These are phyloP conservation scores for Romanomermis culicivorax DNA, from an alignment of 2,888 invertebrate species.

Conservation along the genomic window DNA sequence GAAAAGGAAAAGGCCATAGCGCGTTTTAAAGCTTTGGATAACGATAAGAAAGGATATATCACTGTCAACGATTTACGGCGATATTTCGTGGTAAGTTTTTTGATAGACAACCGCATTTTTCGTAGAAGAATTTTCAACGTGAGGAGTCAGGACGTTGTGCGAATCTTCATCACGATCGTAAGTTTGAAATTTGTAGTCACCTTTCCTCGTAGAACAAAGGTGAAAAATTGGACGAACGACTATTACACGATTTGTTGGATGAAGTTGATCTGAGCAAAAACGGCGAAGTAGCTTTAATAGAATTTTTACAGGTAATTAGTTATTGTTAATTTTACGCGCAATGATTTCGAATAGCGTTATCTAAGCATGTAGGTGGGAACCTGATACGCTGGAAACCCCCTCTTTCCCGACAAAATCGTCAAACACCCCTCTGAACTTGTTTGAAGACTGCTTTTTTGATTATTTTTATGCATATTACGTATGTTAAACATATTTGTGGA, in stretches of 20 bases:
- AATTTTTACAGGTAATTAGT: conserved; percentile 76
- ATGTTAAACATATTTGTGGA: too few relatives aligned
- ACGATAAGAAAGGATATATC: conserved; percentile 86
- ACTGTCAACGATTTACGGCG: conserved; percentile 88
- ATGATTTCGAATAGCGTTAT: background rate
- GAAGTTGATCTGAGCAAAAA: conserved; percentile 99
- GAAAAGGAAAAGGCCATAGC: conserved; percentile 83
- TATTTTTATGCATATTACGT: too few relatives aligned
- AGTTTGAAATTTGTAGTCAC: background rate
- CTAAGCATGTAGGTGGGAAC: background rate
- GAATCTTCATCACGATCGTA: too few relatives aligned
- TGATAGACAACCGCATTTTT: too few relatives aligned
- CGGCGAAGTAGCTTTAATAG: conserved; percentile 95
- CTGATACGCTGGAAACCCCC: too few relatives aligned
- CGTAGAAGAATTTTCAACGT: too few relatives aligned
- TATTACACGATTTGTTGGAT: conserved; percentile 83
- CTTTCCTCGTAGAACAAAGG: conserved; percentile 22
- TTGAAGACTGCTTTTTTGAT: too few relatives aligned
- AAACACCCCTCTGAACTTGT: too few relatives aligned
- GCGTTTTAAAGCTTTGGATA: conserved; percentile 82
- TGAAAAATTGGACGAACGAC: conserved; percentile 36
- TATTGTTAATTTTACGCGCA: too few relatives aligned
- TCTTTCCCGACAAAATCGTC: too few relatives aligned
- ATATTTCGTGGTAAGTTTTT: conserved; percentile 81
- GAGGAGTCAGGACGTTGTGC: too few relatives aligned